phyloP scores from a whole-genome alignment of 1,140 invertebrate genomes.

The Ceratitis capitata region DNA sequence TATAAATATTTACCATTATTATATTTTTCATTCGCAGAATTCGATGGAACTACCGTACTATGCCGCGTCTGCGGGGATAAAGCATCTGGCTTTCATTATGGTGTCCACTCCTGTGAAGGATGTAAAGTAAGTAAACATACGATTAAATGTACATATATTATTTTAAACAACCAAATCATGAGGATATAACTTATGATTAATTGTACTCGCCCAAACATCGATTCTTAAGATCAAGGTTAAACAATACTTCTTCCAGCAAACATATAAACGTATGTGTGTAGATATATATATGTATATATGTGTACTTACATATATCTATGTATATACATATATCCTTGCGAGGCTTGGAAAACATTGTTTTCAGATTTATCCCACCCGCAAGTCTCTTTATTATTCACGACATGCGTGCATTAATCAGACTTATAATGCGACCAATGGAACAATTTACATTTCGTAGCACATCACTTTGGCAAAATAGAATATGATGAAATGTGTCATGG shows the following conservation, averaged over 20 bases:
- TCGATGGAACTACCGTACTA: conserved; percentile 96
- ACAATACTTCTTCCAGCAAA: neutral
- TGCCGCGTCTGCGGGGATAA: conserved; percentile 99
- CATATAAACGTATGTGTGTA: neutral
- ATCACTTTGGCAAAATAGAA: no score
- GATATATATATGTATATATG: neutral
- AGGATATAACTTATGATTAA: neutral
- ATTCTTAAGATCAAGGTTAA: conserved; percentile 19
- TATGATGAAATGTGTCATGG: no score
- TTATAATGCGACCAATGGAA: no score
- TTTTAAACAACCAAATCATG: no score
- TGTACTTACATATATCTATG: neutral
- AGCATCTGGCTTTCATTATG: conserved; percentile 99
- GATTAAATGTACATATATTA: no score
- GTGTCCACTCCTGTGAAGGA: conserved; percentile 99
- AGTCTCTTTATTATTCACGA: no score
- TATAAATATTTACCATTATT: neutral
- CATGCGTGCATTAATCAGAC: no score
- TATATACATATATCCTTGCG: no score
- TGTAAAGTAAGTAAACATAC: conserved; percentile 99
- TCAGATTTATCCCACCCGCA: no score
- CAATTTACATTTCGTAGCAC: no score
- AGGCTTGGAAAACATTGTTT: no score
- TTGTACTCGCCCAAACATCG: neutral
- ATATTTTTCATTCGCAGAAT: conserved; percentile 82